These are phyloP conservation scores for Prunella himalayana DNA, from an alignment of 2,113 vertebrate species.

Conservation along the genomic window DNA sequence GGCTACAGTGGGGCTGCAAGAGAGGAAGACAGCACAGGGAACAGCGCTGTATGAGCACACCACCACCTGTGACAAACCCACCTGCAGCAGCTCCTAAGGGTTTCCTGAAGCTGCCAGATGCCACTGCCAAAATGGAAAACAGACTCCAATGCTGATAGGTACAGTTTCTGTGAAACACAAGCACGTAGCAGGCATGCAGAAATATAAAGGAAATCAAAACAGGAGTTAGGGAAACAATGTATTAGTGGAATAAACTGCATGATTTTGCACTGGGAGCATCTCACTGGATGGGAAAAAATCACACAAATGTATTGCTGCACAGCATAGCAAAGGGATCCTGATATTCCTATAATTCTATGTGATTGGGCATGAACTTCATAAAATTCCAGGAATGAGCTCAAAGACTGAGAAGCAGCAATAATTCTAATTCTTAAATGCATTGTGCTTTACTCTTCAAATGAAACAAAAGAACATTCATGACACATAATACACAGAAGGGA, in stretches of 20 bases:
- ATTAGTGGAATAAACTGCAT: not conserved
- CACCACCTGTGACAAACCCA: not conserved
- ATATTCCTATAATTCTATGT: rapidly evolving
- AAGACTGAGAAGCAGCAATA: not conserved
- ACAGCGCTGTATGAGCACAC: not conserved
- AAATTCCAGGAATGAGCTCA: not conserved
- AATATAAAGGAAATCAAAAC: not conserved
- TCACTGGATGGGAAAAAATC: not conserved
- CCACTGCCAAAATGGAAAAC: not conserved
- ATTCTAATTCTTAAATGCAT: not conserved
- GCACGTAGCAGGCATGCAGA: not conserved
- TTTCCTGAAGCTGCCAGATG: not conserved
- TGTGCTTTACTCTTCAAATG: not conserved
- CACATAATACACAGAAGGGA: not conserved
- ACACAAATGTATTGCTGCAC: not conserved
- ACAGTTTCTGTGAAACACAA: not conserved
- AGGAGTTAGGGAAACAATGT: not conserved
- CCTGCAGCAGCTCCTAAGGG: not conserved
- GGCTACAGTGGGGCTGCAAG: not conserved
- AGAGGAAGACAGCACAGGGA: not conserved
- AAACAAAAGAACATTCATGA: not conserved
- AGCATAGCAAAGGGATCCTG: not conserved
- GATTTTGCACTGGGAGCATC: not conserved
- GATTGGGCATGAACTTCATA: not conserved
- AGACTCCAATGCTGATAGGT: not conserved